Evolutionary conservation across 2,113 vertebrate species (phyloP).

Genomic region (Helogale parvula): DNA sequence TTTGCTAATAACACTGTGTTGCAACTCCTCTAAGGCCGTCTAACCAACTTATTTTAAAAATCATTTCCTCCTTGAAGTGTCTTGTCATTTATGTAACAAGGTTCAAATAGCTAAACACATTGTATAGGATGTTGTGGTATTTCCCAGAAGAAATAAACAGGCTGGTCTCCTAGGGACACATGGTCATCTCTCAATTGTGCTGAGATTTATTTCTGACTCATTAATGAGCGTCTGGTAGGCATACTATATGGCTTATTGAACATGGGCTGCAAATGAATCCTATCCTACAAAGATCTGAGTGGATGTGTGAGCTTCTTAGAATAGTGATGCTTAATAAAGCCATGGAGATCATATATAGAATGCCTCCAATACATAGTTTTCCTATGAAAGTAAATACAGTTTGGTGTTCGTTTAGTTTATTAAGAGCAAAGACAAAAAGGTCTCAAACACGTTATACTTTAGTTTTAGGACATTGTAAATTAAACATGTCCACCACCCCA

Average conservation of each 20-base stretch:
- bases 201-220: neutral
- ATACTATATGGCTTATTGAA: neutral
- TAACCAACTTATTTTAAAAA: neutral
- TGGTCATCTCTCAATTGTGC: neutral
- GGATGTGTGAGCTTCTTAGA: neutral
- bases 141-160: neutral
- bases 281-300: neutral
- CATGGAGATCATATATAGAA: neutral
- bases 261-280: neutral
- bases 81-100: neutral
- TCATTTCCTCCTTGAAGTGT: neutral
- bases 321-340: neutral
- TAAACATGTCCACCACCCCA: neutral
- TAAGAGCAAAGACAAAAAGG: neutral
- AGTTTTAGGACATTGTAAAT: neutral
- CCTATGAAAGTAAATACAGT: neutral
- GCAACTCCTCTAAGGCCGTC: neutral
- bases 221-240: neutral
- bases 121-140: neutral
- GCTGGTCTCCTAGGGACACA: neutral
- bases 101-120: neutral
- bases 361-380: neutral
- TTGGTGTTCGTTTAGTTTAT: neutral
- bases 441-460: neutral
- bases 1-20: conserved; percentile 9